Evolutionary conservation across 2,113 vertebrate species (phyloP).

Genomic region (Sphyrna mokarran): DNA sequence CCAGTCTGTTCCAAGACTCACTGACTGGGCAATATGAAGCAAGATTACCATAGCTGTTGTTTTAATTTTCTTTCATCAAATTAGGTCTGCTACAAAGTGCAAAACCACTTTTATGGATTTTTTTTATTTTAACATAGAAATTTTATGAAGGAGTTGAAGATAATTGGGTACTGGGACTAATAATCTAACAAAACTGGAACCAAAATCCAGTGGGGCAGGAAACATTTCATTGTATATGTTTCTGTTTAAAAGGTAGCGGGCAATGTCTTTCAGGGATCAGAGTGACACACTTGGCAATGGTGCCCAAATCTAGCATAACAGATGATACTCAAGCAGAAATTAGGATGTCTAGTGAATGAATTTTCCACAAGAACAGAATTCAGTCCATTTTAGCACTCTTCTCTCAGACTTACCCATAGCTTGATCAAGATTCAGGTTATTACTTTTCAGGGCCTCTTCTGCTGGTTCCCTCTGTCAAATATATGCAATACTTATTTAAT

Average conservation of each 20-base stretch:
- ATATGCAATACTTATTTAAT: not conserved
- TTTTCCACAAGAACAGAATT: not conserved
- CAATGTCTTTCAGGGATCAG: not conserved
- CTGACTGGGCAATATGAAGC: not conserved
- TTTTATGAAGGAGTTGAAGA: not conserved
- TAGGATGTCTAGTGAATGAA: not conserved
- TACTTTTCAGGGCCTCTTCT: constrained; percentile 96
- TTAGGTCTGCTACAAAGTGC: not conserved
- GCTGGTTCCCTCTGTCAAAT: constrained; percentile 88
- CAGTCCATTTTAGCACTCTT: not conserved
- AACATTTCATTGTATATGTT: not conserved
- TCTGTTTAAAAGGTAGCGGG: not conserved
- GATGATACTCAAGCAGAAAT: not conserved
- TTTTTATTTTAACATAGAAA: not conserved
- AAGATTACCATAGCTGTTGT: not conserved
- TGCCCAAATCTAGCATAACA: not conserved
- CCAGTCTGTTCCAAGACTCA: not conserved
- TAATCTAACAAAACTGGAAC: not conserved
- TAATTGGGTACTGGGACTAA: not conserved
- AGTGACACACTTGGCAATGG: not conserved
- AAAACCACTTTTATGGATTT: not conserved
- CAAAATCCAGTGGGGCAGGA: not conserved
- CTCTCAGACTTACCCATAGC: constrained; percentile 85
- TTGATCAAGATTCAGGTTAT: constrained; percentile 97
- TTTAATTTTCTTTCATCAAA: not conserved